Evolutionary conservation across 1,140 invertebrate species (phyloP).

Genomic region (Bicyclus anynana): DNA sequence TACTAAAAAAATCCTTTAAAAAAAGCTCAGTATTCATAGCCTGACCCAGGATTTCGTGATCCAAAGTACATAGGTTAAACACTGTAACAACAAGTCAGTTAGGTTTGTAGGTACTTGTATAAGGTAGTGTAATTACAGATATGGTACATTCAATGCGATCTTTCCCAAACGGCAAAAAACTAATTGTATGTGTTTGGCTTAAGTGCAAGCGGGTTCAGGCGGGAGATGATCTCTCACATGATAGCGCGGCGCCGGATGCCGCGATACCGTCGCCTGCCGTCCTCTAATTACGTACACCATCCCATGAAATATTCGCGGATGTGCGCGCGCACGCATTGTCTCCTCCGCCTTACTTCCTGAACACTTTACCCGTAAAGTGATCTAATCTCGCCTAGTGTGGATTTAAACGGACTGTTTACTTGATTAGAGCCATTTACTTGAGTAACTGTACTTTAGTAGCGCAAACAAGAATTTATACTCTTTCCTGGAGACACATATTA

Average conservation of each 20-base stretch:
- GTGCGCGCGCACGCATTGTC: slow-evolving; percentile 47
- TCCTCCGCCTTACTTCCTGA: slow-evolving; percentile 42
- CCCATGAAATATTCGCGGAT: slow-evolving; percentile 49
- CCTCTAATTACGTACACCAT: slow-evolving; percentile 63
- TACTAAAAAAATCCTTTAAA: too few relatives aligned
- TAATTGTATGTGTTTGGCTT: neutral
- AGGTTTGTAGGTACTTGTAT: too few relatives aligned
- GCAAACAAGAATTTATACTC: neutral
- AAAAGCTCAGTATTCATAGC: too few relatives aligned
- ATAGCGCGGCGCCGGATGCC: slow-evolving; percentile 60
- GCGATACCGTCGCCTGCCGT: slow-evolving; percentile 51
- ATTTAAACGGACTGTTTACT: slow-evolving; percentile 6
- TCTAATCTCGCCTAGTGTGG: slow-evolving; percentile 9
- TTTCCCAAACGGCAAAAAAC: too few relatives aligned
- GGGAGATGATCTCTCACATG: slow-evolving; percentile 59
- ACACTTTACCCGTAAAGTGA: slow-evolving; percentile 23
- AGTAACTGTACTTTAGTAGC: neutral
- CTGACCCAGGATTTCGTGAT: too few relatives aligned
- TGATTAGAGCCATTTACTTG: slow-evolving; percentile 2
- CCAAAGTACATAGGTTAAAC: too few relatives aligned
- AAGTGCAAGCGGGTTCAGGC: slow-evolving; percentile 14
- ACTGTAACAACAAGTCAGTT: too few relatives aligned
- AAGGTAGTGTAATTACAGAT: too few relatives aligned
- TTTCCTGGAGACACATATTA: neutral
- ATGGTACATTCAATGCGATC: too few relatives aligned